Percentiles rank a stretch among this genome's conserved stretches.
phyloP scores from a whole-genome alignment of 2,797 vertebrate genomes.

The Coluber constrictor region DNA sequence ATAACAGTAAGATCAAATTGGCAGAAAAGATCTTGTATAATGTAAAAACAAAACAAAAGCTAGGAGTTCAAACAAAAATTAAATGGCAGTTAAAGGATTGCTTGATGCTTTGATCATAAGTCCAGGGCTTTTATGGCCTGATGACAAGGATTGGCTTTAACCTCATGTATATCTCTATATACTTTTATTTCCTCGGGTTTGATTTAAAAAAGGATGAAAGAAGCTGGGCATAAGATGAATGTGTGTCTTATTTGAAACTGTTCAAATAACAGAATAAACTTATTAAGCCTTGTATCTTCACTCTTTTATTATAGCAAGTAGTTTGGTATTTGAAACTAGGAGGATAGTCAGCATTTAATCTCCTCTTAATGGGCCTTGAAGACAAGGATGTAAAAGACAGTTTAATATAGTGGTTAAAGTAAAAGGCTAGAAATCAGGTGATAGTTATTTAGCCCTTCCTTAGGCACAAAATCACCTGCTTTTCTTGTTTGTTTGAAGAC shows the following conservation, averaged over 20 bases:
- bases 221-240: not conserved
- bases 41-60: conserved; percentile 57
- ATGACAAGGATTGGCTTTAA: conserved; percentile 65
- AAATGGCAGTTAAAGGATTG: conserved; percentile 74
- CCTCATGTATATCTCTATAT: not conserved
- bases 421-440: not conserved
- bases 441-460: not conserved
- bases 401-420: not conserved
- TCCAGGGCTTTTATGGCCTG: conserved; percentile 74
- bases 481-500: not conserved
- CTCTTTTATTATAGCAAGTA: not conserved
- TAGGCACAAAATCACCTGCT: not conserved
- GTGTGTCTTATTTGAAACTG: not conserved
- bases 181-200: conserved; percentile 6
- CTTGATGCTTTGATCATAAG: conserved; percentile 80
- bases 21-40: not conserved
- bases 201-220: not conserved
- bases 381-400: not conserved
- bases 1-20: not conserved
- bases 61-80: conserved; percentile 81
- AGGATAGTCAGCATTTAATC: not conserved
- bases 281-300: not conserved
- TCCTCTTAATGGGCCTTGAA: not conserved
- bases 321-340: not conserved
- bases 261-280: not conserved